Evolutionary conservation across 2,113 vertebrate genomes (phyloP).

Genomic region (Hipposideros armiger): DNA sequence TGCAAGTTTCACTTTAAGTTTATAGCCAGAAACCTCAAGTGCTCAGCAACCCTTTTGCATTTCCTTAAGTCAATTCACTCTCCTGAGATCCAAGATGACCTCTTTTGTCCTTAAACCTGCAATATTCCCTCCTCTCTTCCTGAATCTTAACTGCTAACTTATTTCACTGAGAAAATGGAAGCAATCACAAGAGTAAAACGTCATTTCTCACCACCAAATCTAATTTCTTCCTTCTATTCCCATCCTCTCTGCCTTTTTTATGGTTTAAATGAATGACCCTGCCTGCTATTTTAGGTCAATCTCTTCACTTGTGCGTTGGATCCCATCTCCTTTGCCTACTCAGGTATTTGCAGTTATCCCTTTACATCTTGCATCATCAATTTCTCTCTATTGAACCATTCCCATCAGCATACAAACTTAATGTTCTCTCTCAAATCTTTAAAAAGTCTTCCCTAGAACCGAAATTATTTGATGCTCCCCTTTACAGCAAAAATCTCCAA

Average conservation of each 20-base stretch:
- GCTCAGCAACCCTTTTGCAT: neutral
- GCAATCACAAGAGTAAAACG: neutral
- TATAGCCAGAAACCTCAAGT: neutral
- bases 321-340: neutral
- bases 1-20: neutral
- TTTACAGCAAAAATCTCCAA: neutral
- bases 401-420: neutral
- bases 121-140: neutral
- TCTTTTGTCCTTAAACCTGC: neutral
- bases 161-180: conserved; percentile 6
- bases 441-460: neutral
- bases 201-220: neutral
- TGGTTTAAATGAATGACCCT: neutral
- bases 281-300: neutral
- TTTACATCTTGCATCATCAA: neutral
- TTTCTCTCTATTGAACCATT: neutral
- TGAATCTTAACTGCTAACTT: neutral
- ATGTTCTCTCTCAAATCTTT: neutral
- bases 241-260: neutral
- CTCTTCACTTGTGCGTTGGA: neutral
- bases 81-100: neutral
- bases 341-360: neutral
- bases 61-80: neutral
- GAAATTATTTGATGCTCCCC: neutral
- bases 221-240: neutral